Evolutionary conservation across 2,113 vertebrate genomes (phyloP), one percentile per base, ranked within the genome.

Genomic region (Phalacrocorax brasilianus): DNA sequence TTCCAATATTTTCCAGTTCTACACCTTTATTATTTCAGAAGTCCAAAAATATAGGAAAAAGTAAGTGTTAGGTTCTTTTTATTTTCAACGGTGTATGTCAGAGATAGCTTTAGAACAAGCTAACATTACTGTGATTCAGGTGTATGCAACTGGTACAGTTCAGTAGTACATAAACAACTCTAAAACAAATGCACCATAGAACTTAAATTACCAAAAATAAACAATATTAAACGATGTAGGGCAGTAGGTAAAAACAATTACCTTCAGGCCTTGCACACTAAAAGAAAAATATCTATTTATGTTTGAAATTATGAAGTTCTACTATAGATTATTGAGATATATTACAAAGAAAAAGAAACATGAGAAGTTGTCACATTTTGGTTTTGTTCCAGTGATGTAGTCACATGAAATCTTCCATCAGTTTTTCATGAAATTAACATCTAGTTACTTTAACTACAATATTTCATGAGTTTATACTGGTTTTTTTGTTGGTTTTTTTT

Each of bases 31-130:
- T 89, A 93, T 86, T 94, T 90, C 53, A 68, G 32, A 91, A 93
- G 32, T 79, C 23, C 0, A 93, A 97, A 95, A 95, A 91, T 79
- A 79, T 14, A 95, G 53, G 79, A 95, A 96, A 93, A 94, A 87
- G 49, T 72, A 83, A 87, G 52, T 66, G 53, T 89, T 67, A 76
- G 56, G 92, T 87, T 97, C 86, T 97, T 91, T 97, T 98, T 97
- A 98, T 96, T 97, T 97, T 97, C 95, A 95, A 74, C 89, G 81
- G 82, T 83, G 73, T 97, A 75, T 96, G 91, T 98, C 97, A 98
- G 97, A 90, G 91, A 93, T 98, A 98, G 98, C 98, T 98, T 98
- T 98, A 98, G 97, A 98, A 98, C 98, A 98, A 98, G 98, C 98
- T 98, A 98, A 98, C 96, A 80, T 97, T 96, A 98, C 97, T 97